Percentiles rank a stretch among this genome's conserved stretches.
phyloP scores from a whole-genome alignment of 2,113 vertebrate species.

The Gymnorhina tibicen region DNA sequence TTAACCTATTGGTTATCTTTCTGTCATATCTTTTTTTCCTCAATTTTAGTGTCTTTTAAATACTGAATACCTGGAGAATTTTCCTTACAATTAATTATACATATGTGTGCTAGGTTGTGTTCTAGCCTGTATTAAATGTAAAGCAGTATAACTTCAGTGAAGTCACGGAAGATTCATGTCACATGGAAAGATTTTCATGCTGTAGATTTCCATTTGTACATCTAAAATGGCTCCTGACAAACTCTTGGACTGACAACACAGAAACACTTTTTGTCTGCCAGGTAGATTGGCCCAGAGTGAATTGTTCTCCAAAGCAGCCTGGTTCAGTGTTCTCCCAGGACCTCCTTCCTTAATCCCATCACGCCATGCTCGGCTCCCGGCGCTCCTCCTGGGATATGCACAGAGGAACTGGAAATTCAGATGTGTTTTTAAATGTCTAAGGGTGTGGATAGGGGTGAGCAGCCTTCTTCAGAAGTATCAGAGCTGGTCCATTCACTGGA shows the following conservation, averaged over 20 bases:
- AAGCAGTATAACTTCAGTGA: not conserved
- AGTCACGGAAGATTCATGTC: not conserved
- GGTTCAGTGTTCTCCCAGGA: not conserved
- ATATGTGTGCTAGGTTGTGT: not conserved
- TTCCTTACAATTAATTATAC: not conserved
- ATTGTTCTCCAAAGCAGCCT: not conserved
- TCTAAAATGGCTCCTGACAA: not conserved
- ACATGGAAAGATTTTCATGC: not conserved
- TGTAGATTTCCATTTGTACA: not conserved
- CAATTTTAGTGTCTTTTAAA: not conserved
- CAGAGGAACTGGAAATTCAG: not conserved
- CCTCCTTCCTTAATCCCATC: not conserved
- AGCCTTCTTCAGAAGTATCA: not conserved
- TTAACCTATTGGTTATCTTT: not conserved
- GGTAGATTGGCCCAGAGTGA: not conserved
- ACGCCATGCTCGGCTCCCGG: fast-evolving
- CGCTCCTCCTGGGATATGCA: not conserved
- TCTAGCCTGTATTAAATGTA: not conserved
- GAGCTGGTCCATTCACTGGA: not conserved
- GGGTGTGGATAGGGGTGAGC: not conserved
- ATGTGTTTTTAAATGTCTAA: not conserved
- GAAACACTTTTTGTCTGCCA: not conserved
- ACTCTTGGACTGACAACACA: not conserved
- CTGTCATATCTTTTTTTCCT: not conserved
- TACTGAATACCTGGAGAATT: not conserved